A percentile compares a stretch with the other conserved stretches of the same genome.
phyloP scores from a whole-genome alignment of 2,888 invertebrate genomes.

The Tridacna crocea region DNA sequence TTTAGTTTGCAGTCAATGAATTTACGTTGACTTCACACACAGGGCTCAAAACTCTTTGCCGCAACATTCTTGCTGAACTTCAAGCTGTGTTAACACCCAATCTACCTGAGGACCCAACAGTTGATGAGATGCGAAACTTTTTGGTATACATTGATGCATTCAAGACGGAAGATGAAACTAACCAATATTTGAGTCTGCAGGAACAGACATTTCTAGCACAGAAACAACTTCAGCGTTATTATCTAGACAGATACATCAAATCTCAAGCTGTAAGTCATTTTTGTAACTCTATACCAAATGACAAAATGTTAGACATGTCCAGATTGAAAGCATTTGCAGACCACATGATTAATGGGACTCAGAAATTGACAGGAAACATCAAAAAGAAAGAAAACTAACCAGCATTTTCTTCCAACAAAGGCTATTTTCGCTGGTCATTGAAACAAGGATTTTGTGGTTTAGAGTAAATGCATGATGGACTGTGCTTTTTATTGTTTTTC shows the following conservation, averaged over 20 bases:
- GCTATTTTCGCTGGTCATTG: too few species aligned
- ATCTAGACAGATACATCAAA: slow-evolving; percentile 48
- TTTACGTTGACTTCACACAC: not conserved
- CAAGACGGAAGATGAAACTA: slow-evolving; percentile 31
- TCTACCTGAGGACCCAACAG: slow-evolving; percentile 55
- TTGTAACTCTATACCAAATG: too few species aligned
- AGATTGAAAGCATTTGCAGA: too few species aligned
- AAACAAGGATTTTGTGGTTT: too few species aligned
- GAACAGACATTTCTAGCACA: slow-evolving; percentile 62
- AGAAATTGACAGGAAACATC: too few species aligned
- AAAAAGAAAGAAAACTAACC: too few species aligned
- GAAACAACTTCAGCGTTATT: slow-evolving; percentile 60
- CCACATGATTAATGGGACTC: too few species aligned
- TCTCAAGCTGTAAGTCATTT: slow-evolving; percentile 46
- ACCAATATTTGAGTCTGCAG: slow-evolving; percentile 49
- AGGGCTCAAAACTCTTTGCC: not conserved
- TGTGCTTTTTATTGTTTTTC: slow-evolving; percentile 8
- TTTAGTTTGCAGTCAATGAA: too few species aligned
- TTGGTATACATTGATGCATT: slow-evolving; percentile 51
- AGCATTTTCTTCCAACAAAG: too few species aligned
- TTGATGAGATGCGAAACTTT: slow-evolving; percentile 55
- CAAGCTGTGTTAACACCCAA: slow-evolving; percentile 58
- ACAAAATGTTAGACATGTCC: too few species aligned
- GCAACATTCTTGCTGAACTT: slow-evolving; percentile 40
- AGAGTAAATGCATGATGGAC: too few species aligned